Conservation (phyloP, 2,888 invertebrate species). For the Chrysolina americana region DNA sequence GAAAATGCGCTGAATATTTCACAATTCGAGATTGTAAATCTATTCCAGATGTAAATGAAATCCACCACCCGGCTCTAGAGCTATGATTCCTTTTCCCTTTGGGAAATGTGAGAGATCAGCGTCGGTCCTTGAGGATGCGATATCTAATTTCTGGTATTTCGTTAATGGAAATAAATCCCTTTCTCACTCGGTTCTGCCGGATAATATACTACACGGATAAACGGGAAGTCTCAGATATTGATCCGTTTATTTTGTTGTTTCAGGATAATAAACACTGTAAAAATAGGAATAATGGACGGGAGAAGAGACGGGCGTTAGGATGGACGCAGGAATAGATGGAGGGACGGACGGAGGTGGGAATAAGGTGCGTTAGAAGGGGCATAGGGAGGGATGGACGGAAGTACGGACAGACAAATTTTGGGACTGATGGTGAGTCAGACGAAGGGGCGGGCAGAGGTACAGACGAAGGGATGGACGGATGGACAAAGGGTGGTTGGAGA, state of each 20-base stretch:
- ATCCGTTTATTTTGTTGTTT: constrained; percentile 7
- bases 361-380: too few relatives aligned
- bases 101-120: constrained; percentile 66
- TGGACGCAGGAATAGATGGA: too few relatives aligned
- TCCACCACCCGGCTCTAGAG: constrained; percentile 65
- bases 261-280: not conserved
- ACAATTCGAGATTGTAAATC: constrained; percentile 59
- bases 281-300: too few relatives aligned
- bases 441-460: too few relatives aligned
- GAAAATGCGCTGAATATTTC: constrained; percentile 67
- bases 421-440: too few relatives aligned
- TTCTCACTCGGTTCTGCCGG: constrained; percentile 1
- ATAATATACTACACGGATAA: not conserved
- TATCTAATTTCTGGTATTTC: constrained; percentile 10
- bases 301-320: too few relatives aligned
- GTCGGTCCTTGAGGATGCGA: constrained; percentile 50
- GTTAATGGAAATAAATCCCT: constrained; percentile 12
- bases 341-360: too few relatives aligned
- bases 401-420: too few relatives aligned
- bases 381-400: too few relatives aligned
- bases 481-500: too few relatives aligned
- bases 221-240: not conserved
- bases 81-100: constrained; percentile 61
- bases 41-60: constrained; percentile 68
- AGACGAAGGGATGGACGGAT: too few relatives aligned